Conservation (phyloP, 2,113 vertebrate species). For the Coreoperca whiteheadi region DNA sequence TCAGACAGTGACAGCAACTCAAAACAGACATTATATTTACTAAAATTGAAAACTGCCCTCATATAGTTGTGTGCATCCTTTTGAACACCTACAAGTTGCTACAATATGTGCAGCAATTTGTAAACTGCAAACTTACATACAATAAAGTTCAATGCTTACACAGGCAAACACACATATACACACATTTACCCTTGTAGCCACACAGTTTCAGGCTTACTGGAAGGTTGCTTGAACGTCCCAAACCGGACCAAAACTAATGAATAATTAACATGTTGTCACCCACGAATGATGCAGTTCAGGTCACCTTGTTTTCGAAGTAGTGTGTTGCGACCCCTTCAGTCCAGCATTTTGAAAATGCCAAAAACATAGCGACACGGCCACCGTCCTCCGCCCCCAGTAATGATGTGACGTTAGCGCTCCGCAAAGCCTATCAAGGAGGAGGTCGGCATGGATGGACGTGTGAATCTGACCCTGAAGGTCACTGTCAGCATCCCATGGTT, state of each 20-base stretch:
- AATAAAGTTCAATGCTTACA: background rate
- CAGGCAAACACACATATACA: background rate
- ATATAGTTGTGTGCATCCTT: background rate
- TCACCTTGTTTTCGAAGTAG: constrained; percentile 17
- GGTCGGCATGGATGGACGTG: too few species aligned
- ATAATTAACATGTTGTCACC: constrained; percentile 18
- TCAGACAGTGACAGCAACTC: background rate
- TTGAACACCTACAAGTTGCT: background rate
- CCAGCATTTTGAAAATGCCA: background rate
- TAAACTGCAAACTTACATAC: background rate
- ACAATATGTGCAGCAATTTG: background rate
- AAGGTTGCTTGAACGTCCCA: constrained; percentile 12
- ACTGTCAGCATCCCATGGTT: background rate
- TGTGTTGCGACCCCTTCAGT: background rate
- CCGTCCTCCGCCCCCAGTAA: background rate
- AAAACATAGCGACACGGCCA: background rate
- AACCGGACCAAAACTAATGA: background rate
- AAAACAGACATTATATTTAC: background rate
- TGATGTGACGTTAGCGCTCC: background rate
- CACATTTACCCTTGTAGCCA: background rate
- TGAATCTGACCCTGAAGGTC: background rate
- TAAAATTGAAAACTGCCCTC: background rate
- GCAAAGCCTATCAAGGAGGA: too few species aligned
- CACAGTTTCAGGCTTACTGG: constrained; percentile 1
- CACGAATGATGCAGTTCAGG: background rate